A percentile compares a stretch with the other conserved stretches of the same genome.
Conservation (phyloP, 2,888 invertebrate genomes). For the Coenonympha glycerion region DNA sequence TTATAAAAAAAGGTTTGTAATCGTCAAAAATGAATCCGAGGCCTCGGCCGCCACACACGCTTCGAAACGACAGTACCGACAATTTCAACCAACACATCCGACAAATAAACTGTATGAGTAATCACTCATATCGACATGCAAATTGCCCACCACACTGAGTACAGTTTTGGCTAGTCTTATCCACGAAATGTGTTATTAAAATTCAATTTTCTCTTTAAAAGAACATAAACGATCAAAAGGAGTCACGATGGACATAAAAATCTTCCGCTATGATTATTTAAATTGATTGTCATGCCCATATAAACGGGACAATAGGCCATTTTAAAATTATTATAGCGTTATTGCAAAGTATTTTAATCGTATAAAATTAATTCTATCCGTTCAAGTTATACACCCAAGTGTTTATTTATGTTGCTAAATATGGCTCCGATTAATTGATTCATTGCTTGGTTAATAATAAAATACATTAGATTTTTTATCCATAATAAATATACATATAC, state of each 20-base stretch:
- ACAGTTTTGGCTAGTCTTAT: conserved; percentile 54
- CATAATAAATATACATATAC: not conserved
- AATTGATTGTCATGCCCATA: conserved; percentile 15
- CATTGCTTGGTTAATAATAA: not conserved
- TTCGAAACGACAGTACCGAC: not conserved
- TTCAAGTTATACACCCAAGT: not conserved
- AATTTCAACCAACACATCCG: not conserved
- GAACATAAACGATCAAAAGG: conserved; percentile 18
- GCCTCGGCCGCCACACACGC: too few species aligned
- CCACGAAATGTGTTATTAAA: conserved; percentile 58
- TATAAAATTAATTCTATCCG: conserved; percentile 8
- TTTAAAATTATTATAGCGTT: conserved; percentile 9
- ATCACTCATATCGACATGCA: conserved; percentile 37
- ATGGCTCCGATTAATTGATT: conserved; percentile 6
- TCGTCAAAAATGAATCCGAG: too few species aligned
- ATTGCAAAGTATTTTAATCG: conserved; percentile 5
- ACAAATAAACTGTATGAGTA: conserved; percentile 14
- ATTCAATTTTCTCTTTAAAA: conserved; percentile 62
- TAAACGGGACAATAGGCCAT: conserved; percentile 13
- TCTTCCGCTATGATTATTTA: conserved; percentile 23
- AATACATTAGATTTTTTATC: not conserved
- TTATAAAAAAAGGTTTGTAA: too few species aligned
- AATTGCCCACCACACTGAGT: conserved; percentile 42
- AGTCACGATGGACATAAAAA: conserved; percentile 9
- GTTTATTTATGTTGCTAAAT: conserved; percentile 1